Base-by-base conservation (phyloP, 2,113 vertebrate genomes). In the Peromyscus maniculatus region DNA sequence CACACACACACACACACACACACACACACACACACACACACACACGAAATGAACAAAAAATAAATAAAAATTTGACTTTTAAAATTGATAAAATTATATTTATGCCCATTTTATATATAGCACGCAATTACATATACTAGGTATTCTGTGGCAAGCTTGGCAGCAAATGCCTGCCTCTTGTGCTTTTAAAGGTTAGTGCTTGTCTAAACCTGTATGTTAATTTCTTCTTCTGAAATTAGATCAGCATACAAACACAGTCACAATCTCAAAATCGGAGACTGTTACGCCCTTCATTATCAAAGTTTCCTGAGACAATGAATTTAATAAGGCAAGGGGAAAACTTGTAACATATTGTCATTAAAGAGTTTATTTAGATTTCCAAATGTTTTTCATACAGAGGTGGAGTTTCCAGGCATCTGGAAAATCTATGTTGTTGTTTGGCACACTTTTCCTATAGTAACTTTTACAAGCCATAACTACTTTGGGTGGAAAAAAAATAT, bases 351-450 rank as follows among this genome's bases (percentile, higher is more conserved):
- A 78, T 92, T 87, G 36, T 96, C 82, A 87, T 93, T 33, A 69
- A 71, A 86, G 46, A 87, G 83, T 95, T 94, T 95, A 92, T 96
- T 91, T 96, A 69, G 66, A 96, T 96, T 69, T 95, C 78, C 89
- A 93, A 89, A 96, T 80, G 71, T 77, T 97, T 95, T 94, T 95
- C 86, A 87, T 74, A 90, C 59, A 83, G 74, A 78, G 57, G 24
- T 66, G 94, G 93, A 95, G 93, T 97, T 97, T 93, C 91, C 92
- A 95, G 55, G 94, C 87, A 97, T 96, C 95, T 95, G 95, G 87
- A 96, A 97, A 95, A 95, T 96, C 75, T 96, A 87, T 87, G 67
- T 93, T 96, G n/a, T 91, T 89, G 72, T 94, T 95, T 96, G 93
- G 43, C 77, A 95, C 87, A 36, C 62, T 80, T 89, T 59, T 75